These are phyloP conservation scores for Alectura lathami DNA, from an alignment of 2,113 vertebrate species.

Conservation along the genomic window DNA sequence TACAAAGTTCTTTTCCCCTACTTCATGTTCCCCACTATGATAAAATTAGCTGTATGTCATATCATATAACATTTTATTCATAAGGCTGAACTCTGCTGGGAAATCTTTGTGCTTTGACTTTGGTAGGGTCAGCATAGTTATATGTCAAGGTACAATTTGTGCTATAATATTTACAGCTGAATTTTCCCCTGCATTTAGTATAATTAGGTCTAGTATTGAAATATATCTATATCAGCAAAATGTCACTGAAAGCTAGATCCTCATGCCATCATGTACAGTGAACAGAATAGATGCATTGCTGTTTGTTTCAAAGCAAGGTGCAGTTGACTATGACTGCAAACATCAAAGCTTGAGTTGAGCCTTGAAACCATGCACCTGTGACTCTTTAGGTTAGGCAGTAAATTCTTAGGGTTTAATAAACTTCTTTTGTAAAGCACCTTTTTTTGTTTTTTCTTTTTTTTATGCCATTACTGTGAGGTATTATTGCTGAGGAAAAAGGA, in stretches of 20 bases:
- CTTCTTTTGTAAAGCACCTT: background rate
- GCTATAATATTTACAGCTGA: background rate
- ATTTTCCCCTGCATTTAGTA: background rate
- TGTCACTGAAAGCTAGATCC: background rate
- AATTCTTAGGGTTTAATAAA: background rate
- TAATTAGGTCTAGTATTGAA: background rate
- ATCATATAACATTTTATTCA: background rate
- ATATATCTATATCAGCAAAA: background rate
- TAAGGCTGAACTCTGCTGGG: background rate
- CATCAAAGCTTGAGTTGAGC: background rate
- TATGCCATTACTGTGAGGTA: background rate
- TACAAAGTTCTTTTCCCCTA: background rate
- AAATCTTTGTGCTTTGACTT: background rate
- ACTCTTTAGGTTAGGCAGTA: background rate
- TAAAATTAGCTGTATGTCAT: background rate
- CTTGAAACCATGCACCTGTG: background rate
- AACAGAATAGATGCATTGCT: background rate
- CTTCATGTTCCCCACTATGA: background rate
- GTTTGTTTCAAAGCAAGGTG: background rate
- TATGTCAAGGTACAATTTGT: constrained; percentile 5
- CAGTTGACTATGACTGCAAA: background rate
- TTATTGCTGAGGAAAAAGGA: background rate
- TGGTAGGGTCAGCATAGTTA: background rate
- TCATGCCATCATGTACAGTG: background rate
- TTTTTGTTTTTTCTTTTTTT: too few relatives aligned